Evolutionary conservation across 2,797 vertebrate genomes (phyloP), one percentile per base, ranked within the genome.

Genomic region (Oreonectes daqikongensis): DNA sequence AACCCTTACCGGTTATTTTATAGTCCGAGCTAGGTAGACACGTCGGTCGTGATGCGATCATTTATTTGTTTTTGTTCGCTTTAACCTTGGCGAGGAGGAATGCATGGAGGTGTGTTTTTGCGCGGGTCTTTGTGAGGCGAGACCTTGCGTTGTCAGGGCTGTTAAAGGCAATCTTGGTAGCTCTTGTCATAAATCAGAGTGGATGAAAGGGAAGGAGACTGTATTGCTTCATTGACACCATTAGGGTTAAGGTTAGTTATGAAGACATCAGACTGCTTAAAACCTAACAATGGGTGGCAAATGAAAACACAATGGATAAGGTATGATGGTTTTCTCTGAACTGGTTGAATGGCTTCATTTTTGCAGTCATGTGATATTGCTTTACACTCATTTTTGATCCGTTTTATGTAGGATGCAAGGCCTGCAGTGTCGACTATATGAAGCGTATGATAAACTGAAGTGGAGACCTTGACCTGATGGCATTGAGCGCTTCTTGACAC

Each of bases 51-150:
- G 83, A 90, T 79, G 66, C 85, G 85, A 84, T 87, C 88, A 87
- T 91, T 90, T 92, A 91, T 92, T 91, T 91, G 88, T 90, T 92
- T 90, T 88, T 83, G 80, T 87, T 83, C 83, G 86, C 83, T 83
- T 91, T 92, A 89, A 92, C 91, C 90, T 92, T 92, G 90, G 90
- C 85, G 81, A 85, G 80, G 87, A 84, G 65, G 81, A 78, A 72
- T 68, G 28, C 28, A 30, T 69, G 57, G 69, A 42, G 24, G 52
- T 68, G 79, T 69, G 74, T 68, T 71, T 75, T 48, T 61, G 44
- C 15, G n/a, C 18, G 5, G 55, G 70, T 61, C 67, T 22, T 81
- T 69, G 72, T 28, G 35, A 60, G 52, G 28, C 44, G 8, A 78
- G 83, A 69, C 83, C 77, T 82, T 81, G 80, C 57, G 7, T 80